Conservation (phyloP, 2,888 invertebrate genomes). For the Diaprepes abbreviatus region DNA sequence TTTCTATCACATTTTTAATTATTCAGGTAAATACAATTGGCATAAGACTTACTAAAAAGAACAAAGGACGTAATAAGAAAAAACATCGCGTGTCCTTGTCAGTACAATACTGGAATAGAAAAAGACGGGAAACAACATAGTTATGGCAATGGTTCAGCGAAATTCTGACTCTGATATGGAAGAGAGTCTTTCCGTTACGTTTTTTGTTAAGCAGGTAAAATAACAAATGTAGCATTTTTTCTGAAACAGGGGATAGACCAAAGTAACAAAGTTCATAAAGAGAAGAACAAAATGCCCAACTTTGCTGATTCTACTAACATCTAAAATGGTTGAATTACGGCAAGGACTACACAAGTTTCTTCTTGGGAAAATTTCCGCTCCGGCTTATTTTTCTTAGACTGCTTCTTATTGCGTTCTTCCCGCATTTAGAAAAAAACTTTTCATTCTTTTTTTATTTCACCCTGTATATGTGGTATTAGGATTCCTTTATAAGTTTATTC, state of each 20-base stretch:
- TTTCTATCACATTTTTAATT: not conserved
- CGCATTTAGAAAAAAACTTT: not conserved
- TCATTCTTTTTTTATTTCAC: no score
- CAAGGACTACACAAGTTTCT: no score
- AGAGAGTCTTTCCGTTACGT: conserved; percentile 3
- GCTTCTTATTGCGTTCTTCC: not conserved
- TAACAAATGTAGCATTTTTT: not conserved
- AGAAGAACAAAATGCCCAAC: no score
- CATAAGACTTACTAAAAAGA: not conserved
- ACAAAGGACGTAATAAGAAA: conserved; percentile 6
- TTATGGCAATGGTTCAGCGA: not conserved
- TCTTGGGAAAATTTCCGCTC: no score
- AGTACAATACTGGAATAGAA: not conserved
- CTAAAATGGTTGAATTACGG: no score
- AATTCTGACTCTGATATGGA: conserved; percentile 5
- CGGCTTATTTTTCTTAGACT: no score
- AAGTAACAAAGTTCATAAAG: no score
- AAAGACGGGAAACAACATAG: no score
- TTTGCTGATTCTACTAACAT: no score
- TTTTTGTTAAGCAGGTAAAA: conserved; percentile 11
- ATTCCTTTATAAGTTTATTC: no score
- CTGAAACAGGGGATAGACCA: not conserved
- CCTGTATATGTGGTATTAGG: no score
- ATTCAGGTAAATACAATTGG: conserved; percentile 9
- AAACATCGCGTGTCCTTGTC: not conserved